phyloP scores from a whole-genome alignment of 2,888 invertebrate genomes.

The Gonocerus acuteangulatus region DNA sequence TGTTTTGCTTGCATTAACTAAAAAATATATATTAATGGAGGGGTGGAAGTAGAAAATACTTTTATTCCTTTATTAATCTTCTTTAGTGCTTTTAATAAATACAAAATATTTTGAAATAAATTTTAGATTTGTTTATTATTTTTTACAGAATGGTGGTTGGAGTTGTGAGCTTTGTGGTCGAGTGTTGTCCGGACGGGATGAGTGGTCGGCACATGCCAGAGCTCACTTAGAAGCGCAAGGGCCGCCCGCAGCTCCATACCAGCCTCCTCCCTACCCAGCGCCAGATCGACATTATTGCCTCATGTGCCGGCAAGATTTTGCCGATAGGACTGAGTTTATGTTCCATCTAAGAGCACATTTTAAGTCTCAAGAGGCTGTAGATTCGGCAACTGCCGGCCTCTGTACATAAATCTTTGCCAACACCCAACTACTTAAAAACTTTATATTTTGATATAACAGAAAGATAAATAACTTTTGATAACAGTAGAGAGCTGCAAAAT shows the following conservation, averaged over 20 bases:
- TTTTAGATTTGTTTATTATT: too few relatives aligned
- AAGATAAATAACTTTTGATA: too few relatives aligned
- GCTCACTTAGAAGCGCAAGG: conserved; percentile 53
- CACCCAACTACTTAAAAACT: too few relatives aligned
- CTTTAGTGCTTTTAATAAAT: too few relatives aligned
- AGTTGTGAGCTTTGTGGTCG: conserved; percentile 67
- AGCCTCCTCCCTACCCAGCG: conserved; percentile 43
- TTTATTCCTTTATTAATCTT: too few relatives aligned
- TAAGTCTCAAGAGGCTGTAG: conserved; percentile 42
- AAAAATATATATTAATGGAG: too few relatives aligned
- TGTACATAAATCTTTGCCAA: conserved; percentile 25
- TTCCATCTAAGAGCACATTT: conserved; percentile 61
- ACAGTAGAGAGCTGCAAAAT: background rate
- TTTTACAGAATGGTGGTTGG: conserved; percentile 49
- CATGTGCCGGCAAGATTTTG: conserved; percentile 59
- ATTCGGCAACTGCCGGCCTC: conserved; percentile 29
- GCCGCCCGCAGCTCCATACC: conserved; percentile 46
- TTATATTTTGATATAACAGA: background rate
- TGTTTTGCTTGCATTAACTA: too few relatives aligned
- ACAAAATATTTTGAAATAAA: too few relatives aligned
- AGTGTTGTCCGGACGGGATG: conserved; percentile 63
- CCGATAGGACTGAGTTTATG: conserved; percentile 60
- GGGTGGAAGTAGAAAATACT: too few relatives aligned
- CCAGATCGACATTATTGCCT: conserved; percentile 51
- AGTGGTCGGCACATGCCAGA: conserved; percentile 69